A percentile compares a stretch with the other conserved stretches of the same genome.
phyloP scores from a whole-genome alignment of 2,113 vertebrate genomes.

The Spea bombifrons region DNA sequence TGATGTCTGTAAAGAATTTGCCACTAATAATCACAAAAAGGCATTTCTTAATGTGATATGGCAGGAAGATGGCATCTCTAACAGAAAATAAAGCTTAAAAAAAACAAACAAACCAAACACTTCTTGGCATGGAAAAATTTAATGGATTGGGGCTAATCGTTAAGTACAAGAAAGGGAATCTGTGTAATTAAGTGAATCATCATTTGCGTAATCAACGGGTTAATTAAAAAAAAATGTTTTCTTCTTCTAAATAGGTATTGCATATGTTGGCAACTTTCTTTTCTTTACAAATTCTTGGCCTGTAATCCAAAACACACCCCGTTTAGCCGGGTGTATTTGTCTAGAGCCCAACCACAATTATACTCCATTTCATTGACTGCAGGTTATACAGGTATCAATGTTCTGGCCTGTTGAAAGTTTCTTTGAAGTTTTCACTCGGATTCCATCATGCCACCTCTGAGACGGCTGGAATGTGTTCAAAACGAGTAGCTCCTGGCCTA shows the following conservation, averaged over 20 bases:
- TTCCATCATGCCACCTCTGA: conserved; percentile 27
- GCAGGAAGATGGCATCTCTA: too few relatives aligned
- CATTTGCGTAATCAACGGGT: too few relatives aligned
- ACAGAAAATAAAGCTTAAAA: too few relatives aligned
- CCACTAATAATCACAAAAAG: too few relatives aligned
- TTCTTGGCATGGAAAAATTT: too few relatives aligned
- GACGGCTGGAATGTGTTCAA: conserved; percentile 23
- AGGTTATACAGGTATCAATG: conserved; percentile 33
- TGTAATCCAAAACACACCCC: conserved; percentile 28
- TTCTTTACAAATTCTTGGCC: conserved; percentile 38
- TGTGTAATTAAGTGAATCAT: too few relatives aligned
- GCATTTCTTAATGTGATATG: too few relatives aligned
- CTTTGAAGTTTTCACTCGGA: conserved; percentile 32
- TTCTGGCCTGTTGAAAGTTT: conserved; percentile 17
- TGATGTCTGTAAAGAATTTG: too few relatives aligned
- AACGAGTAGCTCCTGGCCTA: conserved; percentile 27
- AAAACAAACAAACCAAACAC: too few relatives aligned
- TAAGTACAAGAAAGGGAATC: too few relatives aligned
- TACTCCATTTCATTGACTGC: conserved; percentile 30
- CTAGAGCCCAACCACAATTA: conserved; percentile 28
- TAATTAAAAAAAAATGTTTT: too few relatives aligned
- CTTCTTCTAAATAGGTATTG: conserved; percentile 28
- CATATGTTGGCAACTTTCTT: conserved; percentile 25
- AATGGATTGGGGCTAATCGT: too few relatives aligned
- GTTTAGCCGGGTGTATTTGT: conserved; percentile 37